A percentile compares a stretch with the other conserved stretches of the same genome.
Evolutionary conservation across 2,888 invertebrate species (phyloP).

Genomic region (Teinopalpus imperialis): DNA sequence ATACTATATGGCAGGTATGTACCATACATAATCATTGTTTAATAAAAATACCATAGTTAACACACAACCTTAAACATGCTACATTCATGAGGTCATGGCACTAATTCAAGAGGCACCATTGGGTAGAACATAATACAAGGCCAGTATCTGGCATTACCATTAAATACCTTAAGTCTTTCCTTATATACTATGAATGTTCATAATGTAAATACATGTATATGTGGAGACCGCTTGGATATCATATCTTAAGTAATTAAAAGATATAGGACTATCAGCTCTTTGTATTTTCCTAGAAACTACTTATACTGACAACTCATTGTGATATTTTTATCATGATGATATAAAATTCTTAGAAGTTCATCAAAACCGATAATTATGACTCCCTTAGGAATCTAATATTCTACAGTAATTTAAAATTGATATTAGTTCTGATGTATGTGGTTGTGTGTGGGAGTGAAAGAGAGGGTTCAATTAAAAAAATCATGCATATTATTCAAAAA

Average conservation of each 20-base stretch:
- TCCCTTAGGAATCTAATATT: neutral
- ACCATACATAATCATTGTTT: too few relatives aligned
- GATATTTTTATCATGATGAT: slow-evolving; percentile 9
- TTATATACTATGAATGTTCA: slow-evolving; percentile 2
- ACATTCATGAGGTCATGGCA: slow-evolving; percentile 37
- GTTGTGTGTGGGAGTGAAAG: too few relatives aligned
- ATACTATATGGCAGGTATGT: too few relatives aligned
- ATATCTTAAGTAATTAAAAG: slow-evolving; percentile 24
- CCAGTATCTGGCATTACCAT: slow-evolving; percentile 22
- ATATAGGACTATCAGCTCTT: slow-evolving; percentile 27
- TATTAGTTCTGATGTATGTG: too few relatives aligned
- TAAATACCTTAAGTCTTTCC: slow-evolving; percentile 9
- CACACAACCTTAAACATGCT: slow-evolving; percentile 11
- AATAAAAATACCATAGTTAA: slow-evolving; percentile 23
- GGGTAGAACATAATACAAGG: slow-evolving; percentile 40
- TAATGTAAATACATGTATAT: slow-evolving; percentile 10
- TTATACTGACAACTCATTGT: slow-evolving; percentile 14
- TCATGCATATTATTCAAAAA: too few relatives aligned
- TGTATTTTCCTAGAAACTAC: slow-evolving; percentile 22
- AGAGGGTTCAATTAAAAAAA: too few relatives aligned
- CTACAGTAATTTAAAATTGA: too few relatives aligned
- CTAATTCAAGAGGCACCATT: slow-evolving; percentile 41
- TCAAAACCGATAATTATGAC: neutral
- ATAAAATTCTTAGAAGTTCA: slow-evolving; percentile 12
- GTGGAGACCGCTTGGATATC: slow-evolving; percentile 2